phyloP scores from a whole-genome alignment of 1,140 invertebrate species.

The Drosophila sturtevanti region DNA sequence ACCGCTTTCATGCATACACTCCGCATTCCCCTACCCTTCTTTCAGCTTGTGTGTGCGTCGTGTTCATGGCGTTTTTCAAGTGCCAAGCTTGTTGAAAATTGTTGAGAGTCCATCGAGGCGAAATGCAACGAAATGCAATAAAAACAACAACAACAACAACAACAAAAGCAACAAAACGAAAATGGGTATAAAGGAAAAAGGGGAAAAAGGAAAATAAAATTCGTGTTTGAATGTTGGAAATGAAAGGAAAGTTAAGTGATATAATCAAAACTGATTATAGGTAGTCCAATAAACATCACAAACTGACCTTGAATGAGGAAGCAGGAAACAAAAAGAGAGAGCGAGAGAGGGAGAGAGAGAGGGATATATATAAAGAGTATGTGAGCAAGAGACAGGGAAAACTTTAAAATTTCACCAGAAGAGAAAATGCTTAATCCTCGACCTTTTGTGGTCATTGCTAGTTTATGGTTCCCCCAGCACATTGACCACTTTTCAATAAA shows the following conservation, averaged over 20 bases:
- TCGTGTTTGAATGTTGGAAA: constrained; percentile 27
- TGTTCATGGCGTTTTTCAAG: constrained; percentile 55
- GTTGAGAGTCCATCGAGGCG: constrained; percentile 54
- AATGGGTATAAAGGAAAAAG: not conserved
- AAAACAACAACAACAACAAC: not conserved
- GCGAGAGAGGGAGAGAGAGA: not conserved
- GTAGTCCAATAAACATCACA: constrained; percentile 19
- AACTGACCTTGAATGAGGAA: constrained; percentile 30
- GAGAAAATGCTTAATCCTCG: not conserved
- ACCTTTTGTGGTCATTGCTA: constrained; percentile 17
- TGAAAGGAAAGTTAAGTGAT: constrained; percentile 32
- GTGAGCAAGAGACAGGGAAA: not conserved
- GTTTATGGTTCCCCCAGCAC: constrained; percentile 29
- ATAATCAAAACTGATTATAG: constrained; percentile 42
- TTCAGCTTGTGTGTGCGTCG: not conserved
- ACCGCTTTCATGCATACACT: constrained; percentile 4
- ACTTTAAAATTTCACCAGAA: constrained; percentile 1
- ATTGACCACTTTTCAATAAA: constrained; percentile 73
- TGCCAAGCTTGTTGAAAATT: constrained; percentile 41
- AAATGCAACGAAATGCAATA: constrained; percentile 54
- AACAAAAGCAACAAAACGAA: not conserved
- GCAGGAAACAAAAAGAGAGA: not conserved
- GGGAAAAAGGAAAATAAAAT: constrained; percentile 46
- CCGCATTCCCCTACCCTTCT: not conserved
- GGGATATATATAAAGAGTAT: too few species aligned